Evolutionary conservation across 2,888 invertebrate species (phyloP).

Genomic region (Atrina japonica): DNA sequence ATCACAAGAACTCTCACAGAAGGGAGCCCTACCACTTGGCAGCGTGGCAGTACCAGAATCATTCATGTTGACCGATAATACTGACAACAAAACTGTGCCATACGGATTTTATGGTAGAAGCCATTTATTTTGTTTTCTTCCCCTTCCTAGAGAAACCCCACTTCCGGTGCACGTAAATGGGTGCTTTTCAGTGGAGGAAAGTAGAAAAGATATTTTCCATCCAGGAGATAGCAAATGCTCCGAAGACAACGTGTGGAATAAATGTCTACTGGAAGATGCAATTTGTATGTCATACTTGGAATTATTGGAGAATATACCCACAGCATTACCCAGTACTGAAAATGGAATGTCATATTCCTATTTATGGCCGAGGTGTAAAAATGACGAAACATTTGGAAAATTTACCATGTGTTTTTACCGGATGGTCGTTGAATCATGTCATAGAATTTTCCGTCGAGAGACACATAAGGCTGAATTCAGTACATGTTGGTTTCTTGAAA

Average conservation of each 20-base stretch:
- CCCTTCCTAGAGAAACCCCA: conserved; percentile 64
- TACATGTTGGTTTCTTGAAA: not conserved
- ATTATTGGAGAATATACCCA: conserved; percentile 8
- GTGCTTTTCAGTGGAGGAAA: conserved; percentile 70
- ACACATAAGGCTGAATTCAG: not conserved
- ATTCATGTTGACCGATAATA: conserved; percentile 2
- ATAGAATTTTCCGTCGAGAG: not conserved
- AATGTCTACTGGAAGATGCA: conserved; percentile 25
- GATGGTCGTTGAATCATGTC: not conserved
- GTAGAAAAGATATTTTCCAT: conserved; percentile 60
- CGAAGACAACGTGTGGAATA: conserved; percentile 30
- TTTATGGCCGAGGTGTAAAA: conserved; percentile 2
- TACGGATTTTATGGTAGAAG: conserved; percentile 57
- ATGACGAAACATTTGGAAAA: not conserved
- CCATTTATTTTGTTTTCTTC: conserved; percentile 74
- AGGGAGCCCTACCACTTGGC: conserved; percentile 58
- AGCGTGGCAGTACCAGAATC: conserved; percentile 57
- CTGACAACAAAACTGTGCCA: conserved; percentile 21
- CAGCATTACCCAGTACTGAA: not conserved
- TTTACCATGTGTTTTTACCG: conserved; percentile 8
- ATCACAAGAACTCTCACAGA: too few relatives aligned
- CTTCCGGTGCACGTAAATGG: conserved; percentile 76
- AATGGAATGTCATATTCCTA: conserved; percentile 34
- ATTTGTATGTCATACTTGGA: conserved; percentile 26
- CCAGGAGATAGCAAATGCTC: conserved; percentile 63